Conservation (phyloP, 2,797 vertebrate species). For the Champsocephalus esox region DNA sequence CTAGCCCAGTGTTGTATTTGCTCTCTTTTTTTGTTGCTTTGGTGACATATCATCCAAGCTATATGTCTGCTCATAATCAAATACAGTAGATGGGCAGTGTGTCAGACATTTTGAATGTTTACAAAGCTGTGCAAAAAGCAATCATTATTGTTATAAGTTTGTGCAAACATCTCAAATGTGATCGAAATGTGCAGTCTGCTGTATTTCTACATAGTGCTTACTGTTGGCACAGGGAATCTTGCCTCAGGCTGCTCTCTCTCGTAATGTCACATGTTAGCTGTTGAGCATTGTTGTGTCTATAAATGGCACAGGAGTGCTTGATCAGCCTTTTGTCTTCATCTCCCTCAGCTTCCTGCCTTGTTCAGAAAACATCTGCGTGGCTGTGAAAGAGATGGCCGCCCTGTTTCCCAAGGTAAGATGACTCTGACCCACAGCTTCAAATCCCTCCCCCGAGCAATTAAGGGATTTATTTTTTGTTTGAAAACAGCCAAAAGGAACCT, state of each 20-base stretch:
- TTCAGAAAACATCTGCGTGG: constrained; percentile 97
- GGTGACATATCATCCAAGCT: not conserved
- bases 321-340: constrained; percentile 22
- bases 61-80: not conserved
- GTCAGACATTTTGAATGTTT: not conserved
- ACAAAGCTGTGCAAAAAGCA: not conserved
- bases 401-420: constrained; percentile 96
- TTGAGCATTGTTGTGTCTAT: not conserved
- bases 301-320: not conserved
- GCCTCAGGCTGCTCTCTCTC: not conserved
- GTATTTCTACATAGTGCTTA: not conserved
- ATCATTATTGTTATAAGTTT: not conserved
- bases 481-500: constrained; percentile 41
- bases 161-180: not conserved
- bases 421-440: constrained; percentile 19
- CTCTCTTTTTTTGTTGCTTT: not conserved
- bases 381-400: constrained; percentile 97
- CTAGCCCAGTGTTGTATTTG: not conserved
- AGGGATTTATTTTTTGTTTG: constrained; percentile 47
- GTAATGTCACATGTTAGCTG: not conserved
- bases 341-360: constrained; percentile 92
- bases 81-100: not conserved
- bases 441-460: constrained; percentile 17
- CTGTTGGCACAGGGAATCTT: not conserved
- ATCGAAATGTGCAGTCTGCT: not conserved